Evolutionary conservation across 1,140 invertebrate genomes (phyloP).

Genomic region (Hydropsyche tenuis): DNA sequence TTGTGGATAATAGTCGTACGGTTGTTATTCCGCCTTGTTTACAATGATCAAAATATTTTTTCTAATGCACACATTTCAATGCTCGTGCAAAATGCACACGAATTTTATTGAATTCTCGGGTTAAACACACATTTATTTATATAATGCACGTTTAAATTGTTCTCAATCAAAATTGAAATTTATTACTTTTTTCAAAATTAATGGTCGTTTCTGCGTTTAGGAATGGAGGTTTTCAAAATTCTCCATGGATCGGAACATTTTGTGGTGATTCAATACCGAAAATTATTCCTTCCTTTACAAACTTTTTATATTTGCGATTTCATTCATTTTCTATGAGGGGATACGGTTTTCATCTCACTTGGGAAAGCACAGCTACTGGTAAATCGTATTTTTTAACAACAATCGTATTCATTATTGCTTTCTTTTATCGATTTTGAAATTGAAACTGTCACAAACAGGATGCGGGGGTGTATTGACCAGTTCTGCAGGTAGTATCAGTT

Average conservation of each 20-base stretch:
- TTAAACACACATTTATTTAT: no score
- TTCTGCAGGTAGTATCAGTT: constrained; percentile 74
- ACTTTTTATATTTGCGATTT: constrained; percentile 75
- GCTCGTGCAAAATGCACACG: no score
- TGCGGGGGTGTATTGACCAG: constrained; percentile 79
- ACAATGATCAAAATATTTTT: no score
- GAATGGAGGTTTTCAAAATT: constrained; percentile 71
- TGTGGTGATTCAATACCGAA: constrained; percentile 70
- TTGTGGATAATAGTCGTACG: no score
- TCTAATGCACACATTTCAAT: no score
- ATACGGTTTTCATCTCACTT: constrained; percentile 74
- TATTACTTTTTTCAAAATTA: no score
- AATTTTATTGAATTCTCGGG: no score
- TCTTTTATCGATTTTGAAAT: not conserved
- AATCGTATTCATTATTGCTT: not conserved
- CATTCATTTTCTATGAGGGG: constrained; percentile 68
- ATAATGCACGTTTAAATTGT: no score
- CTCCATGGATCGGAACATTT: constrained; percentile 76
- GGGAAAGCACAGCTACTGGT: constrained; percentile 72
- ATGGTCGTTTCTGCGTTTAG: no score
- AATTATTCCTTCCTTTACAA: constrained; percentile 71
- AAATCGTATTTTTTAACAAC: no score
- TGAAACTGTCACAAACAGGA: constrained; percentile 67
- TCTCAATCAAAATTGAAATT: no score
- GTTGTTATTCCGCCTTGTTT: no score